Base-by-base conservation (phyloP, 1,140 invertebrate genomes). In the Polypedilum pembai region DNA sequence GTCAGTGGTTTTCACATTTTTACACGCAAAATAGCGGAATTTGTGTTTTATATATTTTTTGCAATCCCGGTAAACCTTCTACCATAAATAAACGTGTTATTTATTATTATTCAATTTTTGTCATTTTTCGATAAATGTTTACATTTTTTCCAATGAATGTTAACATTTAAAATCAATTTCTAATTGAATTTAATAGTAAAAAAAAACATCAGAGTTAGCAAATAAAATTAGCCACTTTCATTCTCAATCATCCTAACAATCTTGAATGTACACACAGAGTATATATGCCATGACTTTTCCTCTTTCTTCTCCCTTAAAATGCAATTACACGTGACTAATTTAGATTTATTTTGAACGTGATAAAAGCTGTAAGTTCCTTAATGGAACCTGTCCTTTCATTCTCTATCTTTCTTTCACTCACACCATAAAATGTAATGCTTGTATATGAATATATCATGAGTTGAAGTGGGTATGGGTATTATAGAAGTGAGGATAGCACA, bases 251-350 rank as follows among this genome's bases (percentile, higher is more conserved):
- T 33, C 24, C 24, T 33, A 33, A 33, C 24, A 33, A 33, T 33
- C 24, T 33, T 33, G 24, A 33, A 33, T 33, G 24, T 33, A 5
- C 5, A 5, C 2, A 33, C 5, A 33, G 1, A 33, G 1, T 33
- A 33, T 33, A 33, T 33, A 33, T 33, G n/a, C n/a, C 24, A 33
- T 33, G 24, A 33, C 24, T 33, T 33, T 33, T 33, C 24, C 24
- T 33, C 24, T 33, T 33, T 33, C 24, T 33, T 15, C 41, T 45
- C 45, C 12, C n/a, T 12, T 56, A n/a, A 12, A 56, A 56, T 56
- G 45, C 45, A 56, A 56, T 56, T 56, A 56, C 45, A 56, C 45
- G 45, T 56, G 45, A 56, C 45, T 56, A 56, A 56, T 56, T 56
- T 56, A 56, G 45, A 56, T 56, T 56, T 56, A 56, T 56, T 56